Base-by-base conservation (phyloP, 2,113 vertebrate species). In the Archilochus colubris region DNA sequence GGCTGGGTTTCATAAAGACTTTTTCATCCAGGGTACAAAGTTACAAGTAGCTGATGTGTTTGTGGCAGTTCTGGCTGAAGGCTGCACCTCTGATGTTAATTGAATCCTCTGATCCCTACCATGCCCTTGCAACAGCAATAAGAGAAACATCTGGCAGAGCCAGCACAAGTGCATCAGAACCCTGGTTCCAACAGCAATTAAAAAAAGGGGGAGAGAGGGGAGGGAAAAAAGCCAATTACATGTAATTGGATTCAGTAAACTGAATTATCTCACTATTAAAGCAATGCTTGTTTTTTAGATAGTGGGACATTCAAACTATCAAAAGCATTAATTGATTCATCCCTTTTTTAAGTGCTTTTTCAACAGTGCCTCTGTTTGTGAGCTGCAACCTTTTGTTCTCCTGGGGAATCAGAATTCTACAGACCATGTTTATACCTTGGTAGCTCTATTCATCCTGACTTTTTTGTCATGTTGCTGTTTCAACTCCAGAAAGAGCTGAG, bases 291-390 rank as follows among this genome's bases (percentile, higher is more conserved):
- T 94, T 96, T 94, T 95, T 89, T 14, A 85, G 89, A 93, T 92
- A 92, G 94, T 74, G 89, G 93, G 91, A 89, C 95, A 96, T 94
- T 96, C 84, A 87, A 91, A 77, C 87, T 74, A 94, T 95, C 96
- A 96, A 93, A 96, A 83, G 95, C 95, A 92, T 94, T 96, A 95
- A 97, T 97, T 95, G 95, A 94, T 97, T 94, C 94, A 85, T 95
- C 87, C 93, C 51, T 68, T 86, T 84, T 92, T 88, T 94, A 91
- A 97, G 96, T 91, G 84, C 89, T 92, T 94, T 94, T 91, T 92
- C 93, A 69, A 93, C 95, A 88, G 84, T 80, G 87, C 87, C 51
- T 92, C 74, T 82, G 20, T 94, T 95, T 2, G 43, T 86, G 91
- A 89, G 84, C 93, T 87, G 74, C 93, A 92, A 94, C 95, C 96